phyloP scores from a whole-genome alignment of 2,888 invertebrate genomes.

The Erebia aethiops region DNA sequence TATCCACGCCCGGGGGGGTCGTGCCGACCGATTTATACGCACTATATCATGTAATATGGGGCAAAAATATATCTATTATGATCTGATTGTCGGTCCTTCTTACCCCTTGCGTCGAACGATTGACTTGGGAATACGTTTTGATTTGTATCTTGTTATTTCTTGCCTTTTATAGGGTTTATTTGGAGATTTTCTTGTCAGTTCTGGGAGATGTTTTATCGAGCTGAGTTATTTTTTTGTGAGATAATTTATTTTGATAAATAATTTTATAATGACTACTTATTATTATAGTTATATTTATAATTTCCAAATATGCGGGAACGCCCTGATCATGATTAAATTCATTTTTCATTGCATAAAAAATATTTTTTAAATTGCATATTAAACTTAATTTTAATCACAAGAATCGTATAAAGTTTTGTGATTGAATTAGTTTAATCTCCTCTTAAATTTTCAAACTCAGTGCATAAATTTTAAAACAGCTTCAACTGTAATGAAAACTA shows the following conservation, averaged over 20 bases:
- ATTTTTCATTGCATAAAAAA: too few species aligned
- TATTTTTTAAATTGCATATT: too few species aligned
- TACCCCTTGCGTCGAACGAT: constrained; percentile 66
- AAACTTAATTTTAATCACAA: too few species aligned
- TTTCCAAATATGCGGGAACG: too few species aligned
- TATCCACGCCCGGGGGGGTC: constrained; percentile 69
- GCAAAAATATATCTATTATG: constrained; percentile 67
- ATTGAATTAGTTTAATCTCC: too few species aligned
- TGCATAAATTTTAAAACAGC: too few species aligned
- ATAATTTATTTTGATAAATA: not conserved
- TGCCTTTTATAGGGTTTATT: constrained; percentile 28
- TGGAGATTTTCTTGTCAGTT: constrained; percentile 17
- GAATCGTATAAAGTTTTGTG: too few species aligned
- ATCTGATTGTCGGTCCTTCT: constrained; percentile 64
- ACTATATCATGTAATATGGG: constrained; percentile 61
- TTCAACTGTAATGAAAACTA: not conserved
- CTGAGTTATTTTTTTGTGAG: not conserved
- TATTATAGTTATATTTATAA: too few species aligned
- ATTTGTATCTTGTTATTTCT: constrained; percentile 54
- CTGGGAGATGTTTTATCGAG: constrained; percentile 8
- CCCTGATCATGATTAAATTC: too few species aligned
- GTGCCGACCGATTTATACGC: constrained; percentile 71
- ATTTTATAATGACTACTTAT: not conserved
- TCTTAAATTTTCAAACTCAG: too few species aligned
- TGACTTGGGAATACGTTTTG: constrained; percentile 69